Evolutionary conservation across 1,140 invertebrate species (phyloP), one percentile per base, ranked within the genome.

Genomic region (Holcopasites calliopsidis): DNA sequence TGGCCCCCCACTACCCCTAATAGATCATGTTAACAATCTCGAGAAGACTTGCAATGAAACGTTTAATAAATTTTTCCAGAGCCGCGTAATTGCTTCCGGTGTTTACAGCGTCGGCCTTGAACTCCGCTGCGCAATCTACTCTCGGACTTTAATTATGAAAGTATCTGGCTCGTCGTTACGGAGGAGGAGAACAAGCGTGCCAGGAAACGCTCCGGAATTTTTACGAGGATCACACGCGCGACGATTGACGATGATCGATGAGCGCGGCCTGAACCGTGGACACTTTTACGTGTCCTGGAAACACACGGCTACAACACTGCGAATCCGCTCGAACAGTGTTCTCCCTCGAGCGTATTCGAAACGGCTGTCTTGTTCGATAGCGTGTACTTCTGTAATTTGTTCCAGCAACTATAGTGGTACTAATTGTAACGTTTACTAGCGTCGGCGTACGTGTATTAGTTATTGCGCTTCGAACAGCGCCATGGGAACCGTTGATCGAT

Each of bases 181-280:
- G 21, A 47, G 69, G 55, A 72, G 60, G 42, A n/a, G n/a, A n/a
- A n/a, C 31, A 81, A 61, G 65, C 40, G 52, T 47, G 35, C 40
- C 58, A 40, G 23, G 52, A 68, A 76, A 60, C 71, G 80, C 75
- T 44, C 68, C 44, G 33, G 74, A 83, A 85, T 83, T 87, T 88
- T 85, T 87, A 76, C 74, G 49, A 77, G 61, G 38, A 8, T 31
- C 50, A 64, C 52, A 38, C 21, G 16, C 61, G 31, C 77, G 71
- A 78, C 80, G 82, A 85, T 82, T 89, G 88, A 89, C 88, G 85
- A 89, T 89, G 88, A 89, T 89, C 86, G 87, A 89, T 89, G 88
- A 86, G 85, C 71, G 60, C 70, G 55, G 66, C 52, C 50, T 68
- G 69, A 81, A 79, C 78, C 50, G 52, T 72, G 64, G 72, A 75